Evolutionary conservation across 1,140 invertebrate species (phyloP), one percentile per base, ranked within the genome.

Genomic region (Nasonia vitripennis): DNA sequence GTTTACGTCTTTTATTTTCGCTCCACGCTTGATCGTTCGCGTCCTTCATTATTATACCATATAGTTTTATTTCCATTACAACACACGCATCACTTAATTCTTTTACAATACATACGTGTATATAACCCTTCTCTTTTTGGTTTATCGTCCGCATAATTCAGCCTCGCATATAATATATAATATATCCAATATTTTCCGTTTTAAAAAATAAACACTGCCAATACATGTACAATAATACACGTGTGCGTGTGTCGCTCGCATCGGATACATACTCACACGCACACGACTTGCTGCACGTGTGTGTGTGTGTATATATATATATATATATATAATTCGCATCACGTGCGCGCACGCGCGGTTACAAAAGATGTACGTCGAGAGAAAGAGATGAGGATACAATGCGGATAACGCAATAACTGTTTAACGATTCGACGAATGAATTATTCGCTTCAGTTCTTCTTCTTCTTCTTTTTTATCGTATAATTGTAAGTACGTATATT

Each of bases 201-300:
- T 83, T 83, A 41, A 83, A 83, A 83, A 82, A 83, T 77, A 77
- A 83, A 83, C 37, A 83, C 51, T 77, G 37, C 70, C 48, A 75
- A 83, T 62, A 55, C 48, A 62, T 75, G 12, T 75, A 83, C 70
- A 83, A 75, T 37, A 14, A 62, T 51, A 73, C 45, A 20, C 12
- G 68, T 71, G 11, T 71, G 17, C 12, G 10, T 11, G 3, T 70
- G 7, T 27, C 67, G 0, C 9, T n/a, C 12, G 0, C 17, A 20
- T 5, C 23, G 3, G 4, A 73, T 23, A 73, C 3, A 31, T 23
- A 37, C 23, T 3, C 34, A 34, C 10, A 34, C 70, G 27, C 27
- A 71, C 34, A 37, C 34, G 5, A 37, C 34, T 37, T 5, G 34
- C 34, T 37, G 34, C 34, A 34, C 34, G 34, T 34, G 27, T 27